Conservation (phyloP, 1,140 invertebrate genomes). For the Dufourea novaeangliae region DNA sequence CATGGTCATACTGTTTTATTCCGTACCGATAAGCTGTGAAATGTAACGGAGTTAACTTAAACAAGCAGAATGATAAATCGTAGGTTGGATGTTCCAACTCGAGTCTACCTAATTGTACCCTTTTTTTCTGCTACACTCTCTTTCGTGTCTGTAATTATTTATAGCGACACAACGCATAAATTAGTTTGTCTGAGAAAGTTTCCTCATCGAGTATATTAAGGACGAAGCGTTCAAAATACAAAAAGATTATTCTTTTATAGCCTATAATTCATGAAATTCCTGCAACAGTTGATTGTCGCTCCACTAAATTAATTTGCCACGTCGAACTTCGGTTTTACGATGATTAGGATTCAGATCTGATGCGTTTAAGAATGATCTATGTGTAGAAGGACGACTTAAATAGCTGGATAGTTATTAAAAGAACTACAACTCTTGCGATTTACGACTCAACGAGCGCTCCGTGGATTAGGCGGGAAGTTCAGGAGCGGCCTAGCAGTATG, state of each 20-base stretch:
- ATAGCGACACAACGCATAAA: background rate
- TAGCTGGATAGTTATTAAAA: slow-evolving; percentile 43
- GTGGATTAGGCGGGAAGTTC: slow-evolving; percentile 54
- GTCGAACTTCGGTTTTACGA: slow-evolving; percentile 1
- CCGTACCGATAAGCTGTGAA: slow-evolving; percentile 49
- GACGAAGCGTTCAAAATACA: slow-evolving; percentile 1
- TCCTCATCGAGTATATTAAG: background rate
- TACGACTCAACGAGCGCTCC: slow-evolving; percentile 45
- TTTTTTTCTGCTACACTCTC: slow-evolving; percentile 10
- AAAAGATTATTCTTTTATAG: no score
- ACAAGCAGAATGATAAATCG: slow-evolving; percentile 30
- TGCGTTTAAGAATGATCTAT: slow-evolving; percentile 24
- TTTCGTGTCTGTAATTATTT: background rate
- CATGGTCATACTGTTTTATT: slow-evolving; percentile 58
- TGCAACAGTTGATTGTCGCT: background rate
- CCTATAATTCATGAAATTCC: background rate
- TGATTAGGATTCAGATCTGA: background rate
- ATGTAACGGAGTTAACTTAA: slow-evolving; percentile 27
- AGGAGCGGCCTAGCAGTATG: slow-evolving; percentile 54
- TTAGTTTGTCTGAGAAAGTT: background rate
- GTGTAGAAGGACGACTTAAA: slow-evolving; percentile 45
- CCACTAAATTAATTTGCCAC: slow-evolving; percentile 10
- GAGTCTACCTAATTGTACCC: background rate
- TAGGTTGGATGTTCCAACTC: slow-evolving; percentile 25
- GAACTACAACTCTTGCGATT: slow-evolving; percentile 34